phyloP scores from a whole-genome alignment of 2,113 vertebrate species.

The Acanthochromis polyacanthus region DNA sequence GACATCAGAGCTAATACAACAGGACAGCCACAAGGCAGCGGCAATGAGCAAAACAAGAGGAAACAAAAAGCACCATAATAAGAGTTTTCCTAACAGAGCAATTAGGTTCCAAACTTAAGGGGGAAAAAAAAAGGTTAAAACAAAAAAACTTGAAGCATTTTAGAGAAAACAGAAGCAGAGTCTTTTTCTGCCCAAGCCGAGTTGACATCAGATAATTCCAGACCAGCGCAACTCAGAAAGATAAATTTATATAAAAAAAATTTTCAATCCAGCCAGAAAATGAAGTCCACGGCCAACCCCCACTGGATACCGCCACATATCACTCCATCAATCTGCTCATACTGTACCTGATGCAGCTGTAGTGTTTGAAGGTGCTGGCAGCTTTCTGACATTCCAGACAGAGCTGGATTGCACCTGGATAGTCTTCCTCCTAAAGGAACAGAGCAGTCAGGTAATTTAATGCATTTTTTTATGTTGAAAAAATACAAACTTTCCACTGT shows the following conservation, averaged over 20 bases:
- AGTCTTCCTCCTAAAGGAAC: slow-evolving; percentile 93
- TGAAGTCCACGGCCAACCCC: background rate
- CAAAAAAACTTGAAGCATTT: background rate
- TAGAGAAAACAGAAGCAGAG: background rate
- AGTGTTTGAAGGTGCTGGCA: slow-evolving; percentile 99
- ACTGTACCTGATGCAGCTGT: slow-evolving; percentile 96
- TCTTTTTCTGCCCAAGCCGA: background rate
- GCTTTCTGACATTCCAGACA: slow-evolving; percentile 98
- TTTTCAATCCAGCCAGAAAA: background rate
- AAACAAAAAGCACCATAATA: background rate
- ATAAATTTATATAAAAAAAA: slow-evolving; percentile 7
- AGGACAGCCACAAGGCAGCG: background rate
- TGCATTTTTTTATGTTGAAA: background rate
- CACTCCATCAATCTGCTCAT: slow-evolving; percentile 20
- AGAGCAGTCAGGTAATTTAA: slow-evolving; percentile 23
- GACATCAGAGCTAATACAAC: background rate
- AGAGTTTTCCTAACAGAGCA: background rate
- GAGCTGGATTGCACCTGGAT: slow-evolving; percentile 97
- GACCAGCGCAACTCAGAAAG: background rate
- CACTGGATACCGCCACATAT: background rate
- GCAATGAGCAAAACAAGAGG: background rate
- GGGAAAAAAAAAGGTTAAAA: slow-evolving; percentile 4
- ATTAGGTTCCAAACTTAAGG: slow-evolving; percentile 4
- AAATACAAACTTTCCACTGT: background rate
- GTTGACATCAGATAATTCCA: background rate